phyloP scores from a whole-genome alignment of 2,888 invertebrate species.

The Cerceris ruficornis region DNA sequence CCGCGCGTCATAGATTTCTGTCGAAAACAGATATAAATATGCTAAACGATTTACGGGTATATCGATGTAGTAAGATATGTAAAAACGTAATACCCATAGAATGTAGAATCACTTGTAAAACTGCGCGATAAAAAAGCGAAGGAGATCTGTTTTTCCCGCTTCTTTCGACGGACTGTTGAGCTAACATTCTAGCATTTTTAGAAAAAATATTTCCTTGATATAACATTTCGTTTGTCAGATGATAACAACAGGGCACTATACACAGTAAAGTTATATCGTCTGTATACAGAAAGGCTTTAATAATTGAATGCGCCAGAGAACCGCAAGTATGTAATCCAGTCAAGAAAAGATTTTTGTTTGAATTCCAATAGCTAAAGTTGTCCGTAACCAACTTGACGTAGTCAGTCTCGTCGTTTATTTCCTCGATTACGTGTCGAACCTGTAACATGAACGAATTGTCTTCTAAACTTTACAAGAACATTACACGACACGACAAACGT shows the following conservation, averaged over 20 bases:
- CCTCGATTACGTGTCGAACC: constrained; percentile 71
- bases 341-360: constrained; percentile 75
- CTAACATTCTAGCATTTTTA: constrained; percentile 91
- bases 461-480: no score
- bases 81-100: constrained; percentile 66
- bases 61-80: constrained; percentile 10
- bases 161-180: constrained; percentile 91
- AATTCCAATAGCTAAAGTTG: constrained; percentile 65
- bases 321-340: constrained; percentile 95
- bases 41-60: not conserved
- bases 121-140: constrained; percentile 89
- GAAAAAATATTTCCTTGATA: constrained; percentile 66
- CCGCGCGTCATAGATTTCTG: constrained; percentile 82
- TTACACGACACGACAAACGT: no score
- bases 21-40: constrained; percentile 17
- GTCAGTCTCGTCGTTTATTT: constrained; percentile 74
- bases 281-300: constrained; percentile 86
- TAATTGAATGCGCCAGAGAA: constrained; percentile 88
- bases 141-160: constrained; percentile 85
- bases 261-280: constrained; percentile 85
- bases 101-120: constrained; percentile 85
- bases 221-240: constrained; percentile 86
- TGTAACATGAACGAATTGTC: constrained; percentile 35
- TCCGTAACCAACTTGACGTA: constrained; percentile 67
- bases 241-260: constrained; percentile 96